Evolutionary conservation across 2,797 vertebrate genomes (phyloP).

Genomic region (Helicolenus hilgendorfi): DNA sequence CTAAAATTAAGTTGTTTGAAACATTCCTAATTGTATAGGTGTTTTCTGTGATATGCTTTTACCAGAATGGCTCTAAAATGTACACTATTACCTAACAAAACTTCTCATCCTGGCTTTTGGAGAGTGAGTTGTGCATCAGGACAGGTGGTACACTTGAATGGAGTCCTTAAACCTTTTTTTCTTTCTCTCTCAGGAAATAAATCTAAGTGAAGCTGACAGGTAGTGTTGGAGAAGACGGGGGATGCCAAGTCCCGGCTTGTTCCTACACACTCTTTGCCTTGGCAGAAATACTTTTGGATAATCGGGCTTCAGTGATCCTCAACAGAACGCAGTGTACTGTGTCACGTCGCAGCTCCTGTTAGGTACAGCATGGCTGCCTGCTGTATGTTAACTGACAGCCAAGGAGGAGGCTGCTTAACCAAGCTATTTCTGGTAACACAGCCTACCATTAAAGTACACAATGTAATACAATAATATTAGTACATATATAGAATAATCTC

Average conservation of each 20-base stretch:
- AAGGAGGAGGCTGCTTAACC: neutral
- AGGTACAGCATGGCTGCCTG: constrained; percentile 44
- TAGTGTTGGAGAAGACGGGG: constrained; percentile 14
- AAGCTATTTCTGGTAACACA: constrained; percentile 18
- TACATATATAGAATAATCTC: neutral
- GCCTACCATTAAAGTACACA: constrained; percentile 8
- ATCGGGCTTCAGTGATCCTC: constrained; percentile 42
- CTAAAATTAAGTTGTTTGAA: neutral
- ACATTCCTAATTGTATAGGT: neutral
- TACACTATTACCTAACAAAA: neutral
- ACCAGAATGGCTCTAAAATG: neutral
- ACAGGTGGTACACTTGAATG: constrained; percentile 11
- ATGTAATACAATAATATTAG: constrained; percentile 1
- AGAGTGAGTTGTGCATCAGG: neutral
- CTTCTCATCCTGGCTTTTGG: neutral
- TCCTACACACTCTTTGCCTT: constrained; percentile 45
- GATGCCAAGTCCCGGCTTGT: constrained; percentile 37
- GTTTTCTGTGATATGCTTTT: neutral
- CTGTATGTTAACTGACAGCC: constrained; percentile 48
- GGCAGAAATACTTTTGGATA: constrained; percentile 51
- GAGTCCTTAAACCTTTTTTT: neutral
- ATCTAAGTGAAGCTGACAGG: constrained; percentile 44
- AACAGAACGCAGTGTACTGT: constrained; percentile 32
- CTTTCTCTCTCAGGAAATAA: neutral
- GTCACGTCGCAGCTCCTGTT: constrained; percentile 49